Evolutionary conservation across 2,113 vertebrate species (phyloP).

Genomic region (Pangasianodon hypophthalmus): DNA sequence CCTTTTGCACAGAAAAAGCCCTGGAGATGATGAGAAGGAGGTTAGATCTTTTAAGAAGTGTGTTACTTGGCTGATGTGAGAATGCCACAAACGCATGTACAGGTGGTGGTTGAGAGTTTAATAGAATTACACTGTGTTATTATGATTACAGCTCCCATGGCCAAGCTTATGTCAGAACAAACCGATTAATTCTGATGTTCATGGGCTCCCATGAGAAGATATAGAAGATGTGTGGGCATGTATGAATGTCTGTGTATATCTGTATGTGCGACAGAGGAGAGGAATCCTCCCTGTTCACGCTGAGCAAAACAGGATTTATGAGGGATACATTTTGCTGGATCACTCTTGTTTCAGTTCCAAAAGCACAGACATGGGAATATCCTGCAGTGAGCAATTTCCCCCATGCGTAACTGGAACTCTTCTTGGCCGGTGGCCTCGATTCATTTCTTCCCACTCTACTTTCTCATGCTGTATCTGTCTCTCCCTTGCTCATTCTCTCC

Average conservation of each 20-base stretch:
- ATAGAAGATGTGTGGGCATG: not conserved
- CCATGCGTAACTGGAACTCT: constrained; percentile 54
- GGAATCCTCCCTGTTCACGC: not conserved
- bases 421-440: constrained; percentile 47
- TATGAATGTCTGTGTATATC: constrained; percentile 5
- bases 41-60: constrained; percentile 21
- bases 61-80: not conserved
- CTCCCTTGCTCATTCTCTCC: constrained; percentile 3
- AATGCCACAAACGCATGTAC: not conserved
- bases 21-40: constrained; percentile 29
- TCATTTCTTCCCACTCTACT: not conserved
- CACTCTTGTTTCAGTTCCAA: constrained; percentile 30
- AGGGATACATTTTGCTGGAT: constrained; percentile 47
- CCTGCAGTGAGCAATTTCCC: constrained; percentile 63
- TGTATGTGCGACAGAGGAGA: not conserved
- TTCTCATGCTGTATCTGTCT: constrained; percentile 15
- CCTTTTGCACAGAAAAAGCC: constrained; percentile 31
- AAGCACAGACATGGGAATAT: constrained; percentile 60
- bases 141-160: constrained; percentile 23
- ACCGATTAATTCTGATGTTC: constrained; percentile 31
- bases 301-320: constrained; percentile 26
- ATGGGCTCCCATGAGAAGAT: constrained; percentile 23
- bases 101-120: not conserved
- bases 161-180: constrained; percentile 12
- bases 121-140: constrained; percentile 10